These are phyloP conservation scores for Falco concolor DNA, from an alignment of 2,797 vertebrate genomes.

Conservation along the genomic window DNA sequence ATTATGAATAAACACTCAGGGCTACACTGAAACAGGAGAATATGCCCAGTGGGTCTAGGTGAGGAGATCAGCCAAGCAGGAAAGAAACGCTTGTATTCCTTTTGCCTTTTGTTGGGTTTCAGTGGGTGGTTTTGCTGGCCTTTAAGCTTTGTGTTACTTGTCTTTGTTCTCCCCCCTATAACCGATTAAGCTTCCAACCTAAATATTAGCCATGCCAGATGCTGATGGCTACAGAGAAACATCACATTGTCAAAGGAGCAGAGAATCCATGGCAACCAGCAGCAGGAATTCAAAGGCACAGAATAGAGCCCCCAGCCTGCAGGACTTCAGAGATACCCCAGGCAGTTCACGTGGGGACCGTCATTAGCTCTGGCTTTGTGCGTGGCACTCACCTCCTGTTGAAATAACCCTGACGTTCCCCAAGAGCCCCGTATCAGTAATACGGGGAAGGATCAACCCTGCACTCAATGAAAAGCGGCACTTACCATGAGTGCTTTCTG, in stretches of 20 bases:
- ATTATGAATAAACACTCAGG: conserved; percentile 6
- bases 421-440: background rate
- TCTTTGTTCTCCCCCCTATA: background rate
- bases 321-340: background rate
- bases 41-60: background rate
- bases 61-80: conserved; percentile 11
- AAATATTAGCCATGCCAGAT: background rate
- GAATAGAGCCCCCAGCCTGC: background rate
- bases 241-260: background rate
- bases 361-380: background rate
- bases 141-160: background rate
- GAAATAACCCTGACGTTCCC: background rate
- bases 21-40: background rate
- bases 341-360: background rate
- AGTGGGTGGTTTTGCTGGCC: background rate
- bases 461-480: background rate
- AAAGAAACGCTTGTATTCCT: background rate
- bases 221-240: background rate
- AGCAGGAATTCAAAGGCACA: background rate
- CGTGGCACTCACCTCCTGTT: background rate
- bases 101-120: conserved; percentile 14
- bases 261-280: background rate
- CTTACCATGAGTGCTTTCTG: background rate
- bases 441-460: background rate
- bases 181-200: background rate